These are phyloP conservation scores for Tragelaphus scriptus DNA, from an alignment of 2,113 vertebrate genomes.

Conservation along the genomic window DNA sequence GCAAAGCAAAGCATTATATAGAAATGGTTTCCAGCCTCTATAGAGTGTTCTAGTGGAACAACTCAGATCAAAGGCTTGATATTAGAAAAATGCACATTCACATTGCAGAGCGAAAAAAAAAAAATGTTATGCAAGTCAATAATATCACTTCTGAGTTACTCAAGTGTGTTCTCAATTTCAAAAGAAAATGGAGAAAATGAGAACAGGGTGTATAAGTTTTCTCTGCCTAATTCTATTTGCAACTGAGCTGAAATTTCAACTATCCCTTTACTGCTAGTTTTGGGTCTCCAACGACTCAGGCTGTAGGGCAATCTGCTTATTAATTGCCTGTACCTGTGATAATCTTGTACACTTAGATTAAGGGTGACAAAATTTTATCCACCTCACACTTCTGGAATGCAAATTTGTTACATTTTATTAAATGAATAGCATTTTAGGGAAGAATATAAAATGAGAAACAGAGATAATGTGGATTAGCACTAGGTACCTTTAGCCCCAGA, in stretches of 20 bases:
- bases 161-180: conserved; percentile 73
- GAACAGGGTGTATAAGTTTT: conserved; percentile 59
- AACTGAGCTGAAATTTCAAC: conserved; percentile 53
- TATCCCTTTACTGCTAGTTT: conserved; percentile 39
- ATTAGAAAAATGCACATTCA: conserved; percentile 75
- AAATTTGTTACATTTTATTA: conserved; percentile 32
- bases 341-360: not conserved
- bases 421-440: not conserved
- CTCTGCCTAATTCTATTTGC: conserved; percentile 61
- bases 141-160: conserved; percentile 77
- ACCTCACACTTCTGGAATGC: conserved; percentile 20
- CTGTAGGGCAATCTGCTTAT: conserved; percentile 42
- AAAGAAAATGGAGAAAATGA: conserved; percentile 34
- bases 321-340: conserved; percentile 72
- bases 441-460: conserved; percentile 32
- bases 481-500: not conserved
- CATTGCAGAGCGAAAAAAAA: conserved; percentile 57
- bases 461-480: not conserved
- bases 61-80: conserved; percentile 74
- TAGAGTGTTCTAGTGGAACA: conserved; percentile 38
- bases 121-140: conserved; percentile 72
- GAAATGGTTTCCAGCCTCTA: conserved; percentile 19
- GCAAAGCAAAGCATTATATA: too few relatives aligned
- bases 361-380: not conserved
- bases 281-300: conserved; percentile 1